Evolutionary conservation across 2,888 invertebrate species (phyloP), one percentile per base, ranked within the genome.

Genomic region (Synanthedon tipuliformis): DNA sequence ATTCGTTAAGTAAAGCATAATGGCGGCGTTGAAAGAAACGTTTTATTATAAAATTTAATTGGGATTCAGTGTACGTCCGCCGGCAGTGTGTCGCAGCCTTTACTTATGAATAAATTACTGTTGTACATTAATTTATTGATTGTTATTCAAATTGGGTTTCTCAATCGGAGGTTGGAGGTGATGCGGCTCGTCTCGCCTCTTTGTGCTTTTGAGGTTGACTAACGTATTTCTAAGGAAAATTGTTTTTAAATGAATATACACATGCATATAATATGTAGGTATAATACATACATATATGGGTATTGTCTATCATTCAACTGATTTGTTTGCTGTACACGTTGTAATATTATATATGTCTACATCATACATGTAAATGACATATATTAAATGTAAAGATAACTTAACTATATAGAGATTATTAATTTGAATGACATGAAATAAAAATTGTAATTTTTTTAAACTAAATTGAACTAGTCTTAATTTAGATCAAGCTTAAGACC

Each of bases 91-190:
- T 78, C 78, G 74, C 78, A 76, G 70, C 65, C 78, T 74, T 75
- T 68, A 74, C 72, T 77, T 79, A 78, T 81, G 86, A 85, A 86
- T 87, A 87, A 70, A 82, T 86, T 83, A 86, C 70, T 65, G 68
- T 60, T 66, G 73, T 80, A 84, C 84, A 87, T 87, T 86, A 87
- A 86, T 86, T 87, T 87, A 87, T 85, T 85, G 81, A 87, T 87
- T 87, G 86, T 87, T 84, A 86, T 87, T 87, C 82, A 85, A 87
- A 87, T 87, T 81, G 68, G 72, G 81, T 84, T 84, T 83, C 83
- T 85, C 84, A 84, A 86, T 85, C 77, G 78, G 78, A 82, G 84
- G 81, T 84, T 81, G 81, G 78, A 82, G 81, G 80, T 83, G 82
- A 81, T 80, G 77, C 64, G 77, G 67, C 76, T 72, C 75, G 75